A percentile compares a stretch with the other conserved stretches of the same genome.
Conservation (phyloP, 1,140 invertebrate species). For the Drosophila watanabei region DNA sequence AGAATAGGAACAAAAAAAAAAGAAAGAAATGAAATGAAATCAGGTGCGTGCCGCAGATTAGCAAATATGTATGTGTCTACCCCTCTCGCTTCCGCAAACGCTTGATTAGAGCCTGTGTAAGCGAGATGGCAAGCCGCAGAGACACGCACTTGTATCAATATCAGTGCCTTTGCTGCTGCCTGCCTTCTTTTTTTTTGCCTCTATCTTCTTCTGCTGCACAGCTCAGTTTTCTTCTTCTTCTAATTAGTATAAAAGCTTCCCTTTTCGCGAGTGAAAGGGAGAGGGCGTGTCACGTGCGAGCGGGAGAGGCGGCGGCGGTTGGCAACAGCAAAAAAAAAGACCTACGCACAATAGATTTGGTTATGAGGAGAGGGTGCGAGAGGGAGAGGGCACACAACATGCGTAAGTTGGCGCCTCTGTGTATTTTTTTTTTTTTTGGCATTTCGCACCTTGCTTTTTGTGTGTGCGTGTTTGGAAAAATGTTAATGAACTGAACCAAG, state of each 20-base stretch:
- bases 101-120: constrained; percentile 1
- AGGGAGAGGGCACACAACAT: constrained; percentile 15
- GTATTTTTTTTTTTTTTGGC: constrained; percentile 23
- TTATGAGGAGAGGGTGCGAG: constrained; percentile 1
- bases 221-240: constrained; percentile 8
- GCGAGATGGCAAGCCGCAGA: constrained; percentile 6
- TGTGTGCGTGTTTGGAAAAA: constrained; percentile 52
- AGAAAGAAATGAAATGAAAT: constrained; percentile 27
- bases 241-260: constrained; percentile 47
- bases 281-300: constrained; percentile 52
- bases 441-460: constrained; percentile 47
- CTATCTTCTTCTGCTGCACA: constrained; percentile 21
- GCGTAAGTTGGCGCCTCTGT: constrained; percentile 38
- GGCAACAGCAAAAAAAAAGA: constrained; percentile 31
- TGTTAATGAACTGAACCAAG: constrained; percentile 83
- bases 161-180: constrained; percentile 1
- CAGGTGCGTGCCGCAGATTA: constrained; percentile 61
- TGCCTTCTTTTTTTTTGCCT: not conserved
- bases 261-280: constrained; percentile 4
- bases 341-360: constrained; percentile 33
- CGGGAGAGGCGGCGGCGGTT: constrained; percentile 21
- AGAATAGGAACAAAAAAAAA: constrained; percentile 5
- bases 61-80: constrained; percentile 19
- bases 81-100: constrained; percentile 4
- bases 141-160: constrained; percentile 54